Evolutionary conservation across 2,113 vertebrate genomes (phyloP), one percentile per base, ranked within the genome.

Genomic region (Ameiurus melas): DNA sequence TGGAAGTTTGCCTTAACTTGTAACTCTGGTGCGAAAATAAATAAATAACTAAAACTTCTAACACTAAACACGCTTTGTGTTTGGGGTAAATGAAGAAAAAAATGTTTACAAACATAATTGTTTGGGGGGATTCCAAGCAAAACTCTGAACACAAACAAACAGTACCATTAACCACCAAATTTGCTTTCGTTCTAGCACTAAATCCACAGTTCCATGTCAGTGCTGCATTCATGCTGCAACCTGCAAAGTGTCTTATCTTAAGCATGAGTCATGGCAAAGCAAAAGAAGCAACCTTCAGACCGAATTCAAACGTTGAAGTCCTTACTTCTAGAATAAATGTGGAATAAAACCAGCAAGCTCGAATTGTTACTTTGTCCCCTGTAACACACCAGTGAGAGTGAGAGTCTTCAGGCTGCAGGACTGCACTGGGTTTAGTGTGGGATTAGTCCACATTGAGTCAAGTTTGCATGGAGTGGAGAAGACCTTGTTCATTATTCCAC

Each of bases 191-290:
- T 53, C 22, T 39, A 71, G 17, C 33, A n/a, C 19, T 39, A 5
- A 79, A 81, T 13, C 77, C 43, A 79, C 86, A 82, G 78, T 60
- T 60, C 64, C 25, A 43, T 25, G 43, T 62, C 81, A 87, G 19
- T 57, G 85, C 12, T 77, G n/a, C 75, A 68, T 22, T 87, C 77
- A 62, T 87, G 86, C 78, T 87, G 62, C 78, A 82, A 70, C 86
- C 86, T 87, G 78, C 86, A 87, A 55, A 36, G 27, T 80, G 33
- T 39, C 47, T 70, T 66, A 81, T 82, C 22, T 81, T 4, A 68
- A 57, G 30, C 43, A 55, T 55, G 78, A 87, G 77, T 87, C 85
- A 87, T n/a, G 25, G 13, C 73, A 79, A 39, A 10, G 2, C 2
- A 55, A 68, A 86, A 22, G 16, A 12, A 3, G 12, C 30, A 39